A percentile compares a stretch with the other conserved stretches of the same genome.
Conservation (phyloP, 2,888 invertebrate species). For the Phyllotreta striolata region DNA sequence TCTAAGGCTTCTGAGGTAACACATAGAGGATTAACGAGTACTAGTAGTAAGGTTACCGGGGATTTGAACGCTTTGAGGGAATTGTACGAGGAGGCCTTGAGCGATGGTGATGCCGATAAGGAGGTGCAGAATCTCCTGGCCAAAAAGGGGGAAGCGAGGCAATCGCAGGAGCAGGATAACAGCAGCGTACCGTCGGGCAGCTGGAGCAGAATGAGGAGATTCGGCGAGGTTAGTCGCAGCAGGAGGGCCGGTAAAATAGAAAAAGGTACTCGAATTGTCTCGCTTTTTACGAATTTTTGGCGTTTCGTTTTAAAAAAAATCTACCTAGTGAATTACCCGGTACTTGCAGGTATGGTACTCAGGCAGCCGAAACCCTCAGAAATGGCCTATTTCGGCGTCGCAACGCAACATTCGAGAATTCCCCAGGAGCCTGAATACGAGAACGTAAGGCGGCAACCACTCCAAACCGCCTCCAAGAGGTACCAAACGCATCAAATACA, state of each 20-base stretch:
- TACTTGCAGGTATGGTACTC: conserved; percentile 48
- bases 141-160: conserved; percentile 43
- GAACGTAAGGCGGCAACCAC: too few species aligned
- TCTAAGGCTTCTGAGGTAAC: too few species aligned
- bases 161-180: conserved; percentile 50
- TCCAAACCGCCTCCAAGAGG: too few species aligned
- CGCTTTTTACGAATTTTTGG: neutral
- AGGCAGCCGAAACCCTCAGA: conserved; percentile 59
- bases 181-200: conserved; percentile 64
- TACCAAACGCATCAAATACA: too few species aligned
- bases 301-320: neutral
- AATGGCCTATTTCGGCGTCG: conserved; percentile 59
- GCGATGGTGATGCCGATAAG: conserved; percentile 68
- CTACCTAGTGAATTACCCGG: neutral
- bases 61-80: conserved; percentile 59
- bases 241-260: conserved; percentile 54
- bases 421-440: conserved; percentile 31
- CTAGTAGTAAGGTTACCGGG: conserved; percentile 47
- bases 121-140: conserved; percentile 68
- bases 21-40: too few species aligned
- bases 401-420: conserved; percentile 50
- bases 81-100: conserved; percentile 61
- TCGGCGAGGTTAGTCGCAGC: conserved; percentile 50
- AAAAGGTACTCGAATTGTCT: conserved; percentile 54
- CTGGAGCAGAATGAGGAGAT: conserved; percentile 66